Conservation (phyloP, 1,140 invertebrate genomes). For the Caenorhabditis tropicalis region DNA sequence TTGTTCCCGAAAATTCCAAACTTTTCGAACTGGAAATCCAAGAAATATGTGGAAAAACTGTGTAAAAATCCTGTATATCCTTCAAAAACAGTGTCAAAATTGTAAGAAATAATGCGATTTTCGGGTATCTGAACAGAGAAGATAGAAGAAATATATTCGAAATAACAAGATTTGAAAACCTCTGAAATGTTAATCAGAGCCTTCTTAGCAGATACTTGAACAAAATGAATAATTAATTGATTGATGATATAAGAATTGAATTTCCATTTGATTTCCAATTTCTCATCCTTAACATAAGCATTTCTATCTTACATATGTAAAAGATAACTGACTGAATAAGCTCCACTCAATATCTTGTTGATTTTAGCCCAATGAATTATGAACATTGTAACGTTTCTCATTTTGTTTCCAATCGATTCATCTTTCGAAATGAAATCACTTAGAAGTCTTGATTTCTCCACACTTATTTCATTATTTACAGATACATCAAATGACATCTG, state of each 20-base stretch:
- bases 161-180: no score
- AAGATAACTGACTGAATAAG: not conserved
- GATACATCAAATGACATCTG: not conserved
- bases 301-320: not conserved
- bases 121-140: not conserved
- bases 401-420: not conserved
- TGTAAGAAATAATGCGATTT: not conserved
- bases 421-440: not conserved
- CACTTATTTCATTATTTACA: not conserved
- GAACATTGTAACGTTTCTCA: not conserved
- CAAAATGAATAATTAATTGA: not conserved
- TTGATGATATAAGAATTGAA: not conserved
- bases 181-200: not conserved
- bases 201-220: not conserved
- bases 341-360: not conserved
- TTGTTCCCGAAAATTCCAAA: not conserved
- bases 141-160: no score
- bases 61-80: not conserved
- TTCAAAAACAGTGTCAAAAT: not conserved
- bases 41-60: not conserved
- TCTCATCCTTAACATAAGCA: not conserved
- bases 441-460: not conserved
- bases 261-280: not conserved
- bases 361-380: not conserved
- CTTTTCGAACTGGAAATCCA: not conserved